A percentile compares a stretch with the other conserved stretches of the same genome.
phyloP scores from a whole-genome alignment of 2,888 invertebrate genomes.

The Drosophila falleni region DNA sequence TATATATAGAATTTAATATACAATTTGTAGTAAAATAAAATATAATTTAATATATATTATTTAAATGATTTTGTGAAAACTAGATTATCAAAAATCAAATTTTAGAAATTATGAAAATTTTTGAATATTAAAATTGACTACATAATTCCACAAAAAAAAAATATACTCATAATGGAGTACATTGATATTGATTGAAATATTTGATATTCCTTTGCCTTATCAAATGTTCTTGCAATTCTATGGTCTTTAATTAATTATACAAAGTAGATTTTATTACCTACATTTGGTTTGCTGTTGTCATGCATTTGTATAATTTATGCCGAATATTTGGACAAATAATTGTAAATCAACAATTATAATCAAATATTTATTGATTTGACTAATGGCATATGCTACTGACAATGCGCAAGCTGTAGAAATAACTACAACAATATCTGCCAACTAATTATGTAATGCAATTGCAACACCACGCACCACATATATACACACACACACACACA shows the following conservation, averaged over 20 bases:
- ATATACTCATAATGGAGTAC: no score
- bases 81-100: no score
- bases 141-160: no score
- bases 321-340: slow-evolving; percentile 52
- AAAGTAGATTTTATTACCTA: slow-evolving; percentile 4
- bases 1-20: no score
- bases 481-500: not conserved
- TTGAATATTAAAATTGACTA: no score
- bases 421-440: slow-evolving; percentile 31
- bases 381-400: slow-evolving; percentile 46
- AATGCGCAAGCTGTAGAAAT: slow-evolving; percentile 15
- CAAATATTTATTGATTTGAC: slow-evolving; percentile 72
- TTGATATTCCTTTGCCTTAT: not conserved
- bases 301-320: slow-evolving; percentile 50
- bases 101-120: no score
- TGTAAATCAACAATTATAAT: slow-evolving; percentile 73
- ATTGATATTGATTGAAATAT: not conserved
- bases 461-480: slow-evolving; percentile 31
- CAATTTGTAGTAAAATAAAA: no score
- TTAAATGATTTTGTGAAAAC: no score
- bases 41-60: no score
- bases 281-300: slow-evolving; percentile 25
- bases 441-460: slow-evolving; percentile 60
- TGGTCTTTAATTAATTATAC: slow-evolving; percentile 19
- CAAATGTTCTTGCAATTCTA: slow-evolving; percentile 3